Evolutionary conservation across 2,797 vertebrate genomes (phyloP).

Genomic region (Cyprinella venusta): DNA sequence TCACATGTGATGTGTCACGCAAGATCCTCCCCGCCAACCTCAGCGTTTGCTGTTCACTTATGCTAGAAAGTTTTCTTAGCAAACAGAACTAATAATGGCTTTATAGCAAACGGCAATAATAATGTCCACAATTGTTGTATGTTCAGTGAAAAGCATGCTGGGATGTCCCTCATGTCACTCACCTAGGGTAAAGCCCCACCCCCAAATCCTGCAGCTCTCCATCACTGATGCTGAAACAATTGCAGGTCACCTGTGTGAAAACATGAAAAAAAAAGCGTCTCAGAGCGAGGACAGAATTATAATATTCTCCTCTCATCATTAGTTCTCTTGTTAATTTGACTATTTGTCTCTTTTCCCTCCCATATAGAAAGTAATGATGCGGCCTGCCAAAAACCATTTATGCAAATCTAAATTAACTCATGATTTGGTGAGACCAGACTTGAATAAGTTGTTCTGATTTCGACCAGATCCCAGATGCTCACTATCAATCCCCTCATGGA

Average conservation of each 20-base stretch:
- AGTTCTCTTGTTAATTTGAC: not conserved
- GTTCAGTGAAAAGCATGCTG: slow-evolving; percentile 12
- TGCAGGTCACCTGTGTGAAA: slow-evolving; percentile 89
- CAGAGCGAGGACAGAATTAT: not conserved
- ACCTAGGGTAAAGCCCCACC: slow-evolving; percentile 97
- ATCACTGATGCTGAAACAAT: slow-evolving; percentile 96
- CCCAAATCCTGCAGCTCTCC: slow-evolving; percentile 93
- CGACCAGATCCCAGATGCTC: slow-evolving; percentile 28
- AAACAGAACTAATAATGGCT: too few relatives aligned
- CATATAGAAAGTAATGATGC: not conserved
- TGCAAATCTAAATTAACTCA: slow-evolving; percentile 4
- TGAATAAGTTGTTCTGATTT: slow-evolving; percentile 13
- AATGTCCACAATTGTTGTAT: not conserved
- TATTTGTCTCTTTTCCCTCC: not conserved
- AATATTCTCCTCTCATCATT: not conserved
- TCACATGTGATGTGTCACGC: too few relatives aligned
- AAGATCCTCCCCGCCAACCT: too few relatives aligned
- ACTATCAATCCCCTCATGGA: not conserved
- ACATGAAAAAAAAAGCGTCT: slow-evolving; percentile 50
- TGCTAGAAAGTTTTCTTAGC: too few relatives aligned
- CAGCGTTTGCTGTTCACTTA: too few relatives aligned
- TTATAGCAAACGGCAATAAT: too few relatives aligned
- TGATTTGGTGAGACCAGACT: slow-evolving; percentile 2
- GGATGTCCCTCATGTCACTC: slow-evolving; percentile 70
- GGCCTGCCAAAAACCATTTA: not conserved